Base-by-base conservation (phyloP, 2,113 vertebrate genomes). In the Epinephelus cyanopodus region DNA sequence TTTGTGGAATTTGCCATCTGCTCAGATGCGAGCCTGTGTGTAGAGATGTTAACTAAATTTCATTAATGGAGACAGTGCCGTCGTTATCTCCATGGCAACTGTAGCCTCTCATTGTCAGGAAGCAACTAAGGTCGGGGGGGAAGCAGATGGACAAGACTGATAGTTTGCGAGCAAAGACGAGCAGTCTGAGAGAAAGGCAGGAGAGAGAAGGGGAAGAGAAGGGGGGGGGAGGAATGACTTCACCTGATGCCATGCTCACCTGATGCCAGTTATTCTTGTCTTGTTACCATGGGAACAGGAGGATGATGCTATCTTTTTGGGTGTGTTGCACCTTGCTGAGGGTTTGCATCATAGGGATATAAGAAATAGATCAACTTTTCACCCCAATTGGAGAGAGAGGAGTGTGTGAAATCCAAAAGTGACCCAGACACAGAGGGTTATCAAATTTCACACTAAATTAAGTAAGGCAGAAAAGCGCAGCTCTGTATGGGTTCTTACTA, bases 1-100 rank as follows among this genome's bases (percentile, higher is more conserved):
- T 90, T 87, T 81, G 83, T 65, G 70, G 74, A 89, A 79, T 88
- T 78, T 67, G 27, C 86, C 90, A 92, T 91, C 90, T 93, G 92
- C 74, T 90, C 50, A 12, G 72, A 74, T 18, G 75, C 47, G 66
- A 82, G 80, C 50, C 18, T 10, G 50, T 60, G 65, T 84, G 70
- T 52, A 25, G 72, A 70, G 60, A 90, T 82, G 72, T 87, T 90
- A 85, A 82, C 85, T 77, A 85, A 84, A 93, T 92, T 89, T 90
- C 72, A 76, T 89, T 86, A 83, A 86, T 57, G 56, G 67, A 87
- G 68, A 81, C 57, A 57, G 81, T 29, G 77, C 61, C 62, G 27
- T 82, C 72, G 4, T 89, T 89, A 89, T 94, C 92, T 66, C 91
- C 90, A 91, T 94, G 56, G 92, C 90, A 92, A 92, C 92, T 60